These are phyloP conservation scores for Sorex araneus DNA, from an alignment of 2,113 vertebrate genomes.

Conservation along the genomic window DNA sequence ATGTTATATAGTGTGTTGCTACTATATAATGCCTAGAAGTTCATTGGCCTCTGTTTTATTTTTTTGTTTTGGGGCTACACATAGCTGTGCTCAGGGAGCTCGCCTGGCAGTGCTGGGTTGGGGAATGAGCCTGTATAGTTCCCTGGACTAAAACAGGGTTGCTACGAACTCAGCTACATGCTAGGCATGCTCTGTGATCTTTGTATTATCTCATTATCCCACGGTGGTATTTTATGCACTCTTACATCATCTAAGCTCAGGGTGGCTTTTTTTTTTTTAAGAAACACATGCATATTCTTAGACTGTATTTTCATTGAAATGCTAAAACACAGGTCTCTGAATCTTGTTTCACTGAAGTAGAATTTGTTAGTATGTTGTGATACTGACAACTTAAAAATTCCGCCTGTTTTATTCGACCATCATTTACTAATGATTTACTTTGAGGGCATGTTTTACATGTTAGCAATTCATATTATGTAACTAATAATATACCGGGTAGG, in stretches of 20 bases:
- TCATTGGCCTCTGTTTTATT: conserved; percentile 58
- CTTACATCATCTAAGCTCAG: conserved; percentile 60
- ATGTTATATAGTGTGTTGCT: conserved; percentile 48
- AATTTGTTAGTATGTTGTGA: conserved; percentile 42
- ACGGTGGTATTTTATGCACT: background rate
- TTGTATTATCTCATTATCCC: no score
- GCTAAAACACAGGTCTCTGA: background rate
- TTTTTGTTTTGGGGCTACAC: no score
- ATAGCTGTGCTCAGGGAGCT: no score
- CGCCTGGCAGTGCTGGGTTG: no score
- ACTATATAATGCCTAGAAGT: conserved; percentile 37
- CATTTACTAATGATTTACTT: conserved; percentile 37
- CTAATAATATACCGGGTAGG: background rate
- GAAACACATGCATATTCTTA: conserved; percentile 17
- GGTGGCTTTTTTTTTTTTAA: conserved; percentile 37
- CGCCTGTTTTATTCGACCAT: conserved; percentile 22
- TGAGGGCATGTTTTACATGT: conserved; percentile 31
- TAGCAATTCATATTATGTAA: conserved; percentile 32
- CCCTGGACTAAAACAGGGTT: no score
- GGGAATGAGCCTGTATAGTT: no score
- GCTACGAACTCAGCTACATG: no score
- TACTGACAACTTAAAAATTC: conserved; percentile 11
- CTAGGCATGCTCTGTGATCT: no score
- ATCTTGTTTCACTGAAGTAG: conserved; percentile 57
- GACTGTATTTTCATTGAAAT: conserved; percentile 60